Evolutionary conservation across 2,797 vertebrate species (phyloP), one percentile per base, ranked within the genome.

Genomic region (Megalops cyprinoides): DNA sequence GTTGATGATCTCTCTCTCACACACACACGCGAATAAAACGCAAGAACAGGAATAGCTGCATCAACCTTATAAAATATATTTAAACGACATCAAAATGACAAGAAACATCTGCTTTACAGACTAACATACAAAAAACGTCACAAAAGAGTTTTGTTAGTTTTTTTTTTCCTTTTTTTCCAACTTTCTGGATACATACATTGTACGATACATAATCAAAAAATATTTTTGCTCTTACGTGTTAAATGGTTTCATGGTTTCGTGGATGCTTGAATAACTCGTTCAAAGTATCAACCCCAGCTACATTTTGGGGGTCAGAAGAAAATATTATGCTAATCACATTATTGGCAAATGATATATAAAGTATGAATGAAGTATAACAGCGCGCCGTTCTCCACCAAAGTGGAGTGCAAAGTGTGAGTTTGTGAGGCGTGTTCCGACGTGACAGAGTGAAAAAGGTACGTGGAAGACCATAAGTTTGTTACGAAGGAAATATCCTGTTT

Each of bases 61-160:
- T 44, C 58, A 81, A 83, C 48, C 53, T 77, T 82, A 86, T 78
- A 82, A 86, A 84, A 78, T 87, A 82, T 87, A 87, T 86, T 87
- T 80, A 81, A 85, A 83, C n/a, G n/a, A n/a, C 86, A 83, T 85
- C 73, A 82, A 80, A 84, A 80, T 86, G 80, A 86, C 83, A 81
- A 76, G 77, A 42, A 79, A 15, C 15, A 42, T 56, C 37, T 49
- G 62, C 14, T 42, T 67, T 71, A 80, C 74, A 53, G 58, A n/a
- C n/a, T 80, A 77, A 82, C 77, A 81, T 81, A 81, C 37, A 81
- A 79, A 79, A 62, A 51, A 74, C 46, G 31, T 53, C 48, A 78
- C 46, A 75, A 58, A 79, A 75, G 49, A 28, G 46, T 20, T 51
- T 67, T 20, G 37, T 74, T 65, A 51, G 9, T 37, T 81, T 60